These are phyloP conservation scores for Charanyca ferruginea DNA, from an alignment of 2,888 invertebrate genomes.

Conservation along the genomic window DNA sequence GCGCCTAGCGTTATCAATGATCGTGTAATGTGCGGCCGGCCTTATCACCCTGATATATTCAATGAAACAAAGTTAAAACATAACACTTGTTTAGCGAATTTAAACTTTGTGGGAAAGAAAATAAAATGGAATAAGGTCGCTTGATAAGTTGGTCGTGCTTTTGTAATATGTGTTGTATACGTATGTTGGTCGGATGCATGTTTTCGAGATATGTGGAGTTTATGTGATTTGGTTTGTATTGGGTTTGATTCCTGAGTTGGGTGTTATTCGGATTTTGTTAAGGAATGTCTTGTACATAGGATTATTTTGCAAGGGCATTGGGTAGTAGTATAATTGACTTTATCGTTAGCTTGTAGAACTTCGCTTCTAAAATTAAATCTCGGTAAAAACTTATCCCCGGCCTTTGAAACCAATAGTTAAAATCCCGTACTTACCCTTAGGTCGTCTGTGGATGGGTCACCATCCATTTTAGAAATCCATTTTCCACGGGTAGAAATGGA, in stretches of 20 bases:
- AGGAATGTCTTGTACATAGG: background rate
- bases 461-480: too few species aligned
- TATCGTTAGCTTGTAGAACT: too few species aligned
- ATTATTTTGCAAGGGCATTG: background rate
- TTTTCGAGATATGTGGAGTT: conserved; percentile 44
- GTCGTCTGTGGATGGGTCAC: too few species aligned
- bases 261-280: background rate
- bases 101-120: rapidly evolving
- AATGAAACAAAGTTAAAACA: conserved; percentile 17
- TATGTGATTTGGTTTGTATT: conserved; percentile 21
- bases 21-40: conserved; percentile 59
- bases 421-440: too few species aligned
- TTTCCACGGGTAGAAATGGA: too few species aligned
- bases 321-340: too few species aligned
- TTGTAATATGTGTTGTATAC: conserved; percentile 31
- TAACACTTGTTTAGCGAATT: background rate
- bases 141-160: conserved; percentile 12
- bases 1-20: conserved; percentile 59
- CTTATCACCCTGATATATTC: conserved; percentile 55
- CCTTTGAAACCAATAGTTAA: too few species aligned
- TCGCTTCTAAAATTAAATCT: too few species aligned
- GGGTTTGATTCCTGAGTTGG: conserved; percentile 19
- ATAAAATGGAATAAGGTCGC: background rate
- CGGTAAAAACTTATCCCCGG: too few species aligned
- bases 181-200: conserved; percentile 34